Conservation (phyloP, 2,888 invertebrate species). For the Pseudococcus jackbeardsleyi region DNA sequence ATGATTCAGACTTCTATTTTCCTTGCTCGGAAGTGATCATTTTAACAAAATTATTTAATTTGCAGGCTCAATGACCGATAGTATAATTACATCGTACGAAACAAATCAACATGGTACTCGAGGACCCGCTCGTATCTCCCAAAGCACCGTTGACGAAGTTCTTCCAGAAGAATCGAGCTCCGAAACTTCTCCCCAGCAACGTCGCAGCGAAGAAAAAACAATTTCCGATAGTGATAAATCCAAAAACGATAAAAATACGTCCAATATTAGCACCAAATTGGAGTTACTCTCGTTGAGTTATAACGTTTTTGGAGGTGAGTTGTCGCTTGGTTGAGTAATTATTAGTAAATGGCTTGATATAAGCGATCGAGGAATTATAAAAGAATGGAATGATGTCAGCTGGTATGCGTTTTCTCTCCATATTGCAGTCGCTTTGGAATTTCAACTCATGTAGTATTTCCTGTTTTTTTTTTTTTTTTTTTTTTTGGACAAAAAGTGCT, state of each 20-base stretch:
- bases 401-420: not conserved
- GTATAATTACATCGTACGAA: slow-evolving; percentile 76
- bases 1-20: not conserved
- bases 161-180: slow-evolving; percentile 54
- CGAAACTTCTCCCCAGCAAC: slow-evolving; percentile 57
- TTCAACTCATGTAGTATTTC: not conserved
- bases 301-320: slow-evolving; percentile 7
- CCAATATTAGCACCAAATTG: not conserved
- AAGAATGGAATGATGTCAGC: not conserved
- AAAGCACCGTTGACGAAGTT: slow-evolving; percentile 61
- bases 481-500: not conserved
- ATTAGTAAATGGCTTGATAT: not conserved
- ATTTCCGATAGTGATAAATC: not conserved
- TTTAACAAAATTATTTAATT: slow-evolving; percentile 57
- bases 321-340: not conserved
- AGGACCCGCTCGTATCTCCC: slow-evolving; percentile 59
- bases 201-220: slow-evolving; percentile 54
- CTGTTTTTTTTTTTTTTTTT: not conserved
- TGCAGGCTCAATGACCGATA: slow-evolving; percentile 74
- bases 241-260: slow-evolving; percentile 35
- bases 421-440: not conserved
- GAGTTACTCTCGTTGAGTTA: not conserved
- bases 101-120: slow-evolving; percentile 65
- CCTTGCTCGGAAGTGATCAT: not conserved
- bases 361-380: not conserved